Conservation (phyloP, 2,113 vertebrate species). For the Cynopterus brachyotis region DNA sequence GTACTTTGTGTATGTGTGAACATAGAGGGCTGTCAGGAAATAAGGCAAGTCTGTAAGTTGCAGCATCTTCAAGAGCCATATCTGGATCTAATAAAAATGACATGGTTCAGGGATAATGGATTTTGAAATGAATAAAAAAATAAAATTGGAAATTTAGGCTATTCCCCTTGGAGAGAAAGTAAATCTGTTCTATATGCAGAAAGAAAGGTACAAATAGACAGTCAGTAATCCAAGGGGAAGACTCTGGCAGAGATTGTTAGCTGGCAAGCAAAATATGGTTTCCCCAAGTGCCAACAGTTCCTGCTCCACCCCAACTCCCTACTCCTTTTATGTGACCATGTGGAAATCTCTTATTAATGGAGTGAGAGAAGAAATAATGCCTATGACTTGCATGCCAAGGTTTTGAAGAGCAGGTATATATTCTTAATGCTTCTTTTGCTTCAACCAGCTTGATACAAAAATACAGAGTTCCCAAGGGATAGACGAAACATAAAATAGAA, state of each 20-base stretch:
- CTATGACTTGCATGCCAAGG: not conserved
- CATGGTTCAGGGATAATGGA: not conserved
- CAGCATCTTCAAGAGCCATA: not conserved
- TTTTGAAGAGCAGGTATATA: not conserved
- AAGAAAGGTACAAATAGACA: not conserved
- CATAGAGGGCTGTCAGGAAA: not conserved
- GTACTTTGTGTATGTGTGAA: not conserved
- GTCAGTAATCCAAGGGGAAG: not conserved
- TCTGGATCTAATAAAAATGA: not conserved
- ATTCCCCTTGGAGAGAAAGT: not conserved
- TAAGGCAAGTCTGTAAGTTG: not conserved
- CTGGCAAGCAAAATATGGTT: not conserved
- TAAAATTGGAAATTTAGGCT: not conserved
- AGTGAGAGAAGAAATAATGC: not conserved
- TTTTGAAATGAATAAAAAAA: constrained; percentile 4
- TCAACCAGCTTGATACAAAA: not conserved
- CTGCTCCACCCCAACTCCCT: not conserved
- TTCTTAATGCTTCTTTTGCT: not conserved
- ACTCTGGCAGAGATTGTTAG: not conserved
- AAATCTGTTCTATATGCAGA: not conserved
- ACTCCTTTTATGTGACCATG: not conserved
- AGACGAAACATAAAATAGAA: not conserved
- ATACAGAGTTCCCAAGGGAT: not conserved
- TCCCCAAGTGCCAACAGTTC: not conserved
- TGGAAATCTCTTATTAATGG: not conserved